Base-by-base conservation (phyloP, 2,888 invertebrate species). In the Merodon equestris region DNA sequence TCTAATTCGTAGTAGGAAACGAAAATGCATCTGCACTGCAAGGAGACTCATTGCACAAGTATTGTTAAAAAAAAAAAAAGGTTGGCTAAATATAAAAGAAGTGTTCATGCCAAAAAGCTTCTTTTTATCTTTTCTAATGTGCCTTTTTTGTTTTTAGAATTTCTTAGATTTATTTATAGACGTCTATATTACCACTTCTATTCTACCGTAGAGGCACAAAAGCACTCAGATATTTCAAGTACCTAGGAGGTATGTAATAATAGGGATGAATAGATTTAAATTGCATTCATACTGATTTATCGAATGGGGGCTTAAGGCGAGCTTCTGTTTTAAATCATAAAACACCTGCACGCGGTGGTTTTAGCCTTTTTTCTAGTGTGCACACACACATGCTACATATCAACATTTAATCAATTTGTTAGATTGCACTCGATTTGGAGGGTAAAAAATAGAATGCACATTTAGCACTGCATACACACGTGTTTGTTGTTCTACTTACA, bases 401-500 rank as follows among this genome's bases (percentile, higher is more conserved):
- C 3, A 40, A 40, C 18, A 63, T 14, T 66, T 44, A 70, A 66
- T 51, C 12, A 66, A 71, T 56, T 60, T 74, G 79, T 79, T 79
- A 79, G 74, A 64, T 17, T 51, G 66, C 77, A 77, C 77, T 67
- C 44, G 38, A 40, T 73, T 63, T 15, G 58, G 57, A 34, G 51
- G 40, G 9, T 7, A 40, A 40, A 5, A 40, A 3, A 40, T 9
- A 27, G 12, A 27, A 40, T 15, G 48, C n/a, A 9, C 1, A 18
- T n/a, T 40, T 60, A 42, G 38, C n/a, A 50, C 27, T 27, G 7
- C 27, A 27, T 27, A 27, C 27, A 4, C 27, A 27, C 27, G 27
- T 27, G 27, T 7, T 27, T 40, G n/a, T n/a, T 40, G 64, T 57
- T 68, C 68, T 74, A 85, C 88, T 88, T 85, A 88, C 87, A 85